Conservation (phyloP, 37 sponge, comb jelly and placozoan species). For the Spongilla lacustris region DNA sequence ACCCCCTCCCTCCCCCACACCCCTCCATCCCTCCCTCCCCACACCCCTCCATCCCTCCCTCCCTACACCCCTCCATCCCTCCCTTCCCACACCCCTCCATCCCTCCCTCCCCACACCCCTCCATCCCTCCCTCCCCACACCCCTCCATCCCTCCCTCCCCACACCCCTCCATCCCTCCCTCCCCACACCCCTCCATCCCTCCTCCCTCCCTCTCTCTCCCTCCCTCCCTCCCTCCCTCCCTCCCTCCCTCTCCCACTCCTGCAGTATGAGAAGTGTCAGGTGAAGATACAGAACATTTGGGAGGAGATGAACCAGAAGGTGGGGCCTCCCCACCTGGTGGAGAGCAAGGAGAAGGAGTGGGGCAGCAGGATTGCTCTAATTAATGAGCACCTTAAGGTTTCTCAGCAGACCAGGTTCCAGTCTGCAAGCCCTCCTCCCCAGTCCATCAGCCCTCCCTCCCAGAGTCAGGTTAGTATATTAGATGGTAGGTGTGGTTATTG, state of each 20-base stretch:
- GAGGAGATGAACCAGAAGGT: constrained; percentile 45
- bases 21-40: no score
- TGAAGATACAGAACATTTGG: constrained; percentile 11
- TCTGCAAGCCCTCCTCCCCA: neutral
- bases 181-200: no score
- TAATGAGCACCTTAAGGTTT: constrained; percentile 21
- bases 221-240: constrained; percentile 6
- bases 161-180: neutral
- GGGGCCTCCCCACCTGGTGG: constrained; percentile 34
- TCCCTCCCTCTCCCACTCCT: neutral
- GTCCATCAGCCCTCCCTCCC: constrained; percentile 30
- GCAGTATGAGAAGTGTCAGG: constrained; percentile 42
- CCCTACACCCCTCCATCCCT: no score
- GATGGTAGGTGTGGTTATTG: neutral
- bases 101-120: no score
- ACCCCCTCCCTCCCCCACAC: no score
- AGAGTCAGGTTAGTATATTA: constrained; percentile 35
- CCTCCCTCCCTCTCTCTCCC: constrained; percentile 4
- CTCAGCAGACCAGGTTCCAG: constrained; percentile 25
- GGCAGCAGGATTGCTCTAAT: constrained; percentile 14
- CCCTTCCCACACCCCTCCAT: no score
- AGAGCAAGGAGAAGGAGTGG: constrained; percentile 6
- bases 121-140: neutral
- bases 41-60: no score
- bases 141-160: neutral